Conservation (phyloP, 1,140 invertebrate species). For the Metaphire vulgaris region DNA sequence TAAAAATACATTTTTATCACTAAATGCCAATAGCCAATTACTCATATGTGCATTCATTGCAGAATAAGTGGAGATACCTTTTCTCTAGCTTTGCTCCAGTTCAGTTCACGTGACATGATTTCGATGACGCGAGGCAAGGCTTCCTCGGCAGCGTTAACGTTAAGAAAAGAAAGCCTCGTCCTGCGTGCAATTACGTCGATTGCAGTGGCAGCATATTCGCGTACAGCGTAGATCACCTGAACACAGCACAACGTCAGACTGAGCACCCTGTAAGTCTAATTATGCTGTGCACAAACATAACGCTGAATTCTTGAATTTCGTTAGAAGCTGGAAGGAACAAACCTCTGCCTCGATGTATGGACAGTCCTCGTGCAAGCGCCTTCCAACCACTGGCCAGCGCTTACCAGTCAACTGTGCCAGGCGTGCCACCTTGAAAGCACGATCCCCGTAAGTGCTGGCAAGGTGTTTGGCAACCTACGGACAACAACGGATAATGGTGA, state of each 20-base stretch:
- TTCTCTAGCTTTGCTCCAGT: constrained; percentile 72
- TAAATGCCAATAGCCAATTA: too few species aligned
- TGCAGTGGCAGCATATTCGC: constrained; percentile 92
- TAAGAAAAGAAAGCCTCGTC: constrained; percentile 86
- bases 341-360: constrained; percentile 98
- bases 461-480: constrained; percentile 88
- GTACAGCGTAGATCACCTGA: constrained; percentile 76
- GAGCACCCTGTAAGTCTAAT: too few species aligned
- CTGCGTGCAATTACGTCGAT: constrained; percentile 93
- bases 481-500: too few species aligned
- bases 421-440: constrained; percentile 94
- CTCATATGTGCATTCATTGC: too few species aligned
- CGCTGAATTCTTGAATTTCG: too few species aligned
- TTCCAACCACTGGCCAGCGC: constrained; percentile 89
- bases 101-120: constrained; percentile 93
- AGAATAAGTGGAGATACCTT: too few species aligned
- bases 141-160: constrained; percentile 88
- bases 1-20: too few species aligned
- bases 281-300: too few species aligned
- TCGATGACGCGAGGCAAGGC: constrained; percentile 82
- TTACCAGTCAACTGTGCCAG: constrained; percentile 90
- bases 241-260: too few species aligned
- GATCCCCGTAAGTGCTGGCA: constrained; percentile 91
- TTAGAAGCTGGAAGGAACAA: too few species aligned
- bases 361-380: constrained; percentile 91